A percentile compares a stretch with the other conserved stretches of the same genome.
phyloP scores from a whole-genome alignment of 1,140 invertebrate species.

The Microplitis mediator region DNA sequence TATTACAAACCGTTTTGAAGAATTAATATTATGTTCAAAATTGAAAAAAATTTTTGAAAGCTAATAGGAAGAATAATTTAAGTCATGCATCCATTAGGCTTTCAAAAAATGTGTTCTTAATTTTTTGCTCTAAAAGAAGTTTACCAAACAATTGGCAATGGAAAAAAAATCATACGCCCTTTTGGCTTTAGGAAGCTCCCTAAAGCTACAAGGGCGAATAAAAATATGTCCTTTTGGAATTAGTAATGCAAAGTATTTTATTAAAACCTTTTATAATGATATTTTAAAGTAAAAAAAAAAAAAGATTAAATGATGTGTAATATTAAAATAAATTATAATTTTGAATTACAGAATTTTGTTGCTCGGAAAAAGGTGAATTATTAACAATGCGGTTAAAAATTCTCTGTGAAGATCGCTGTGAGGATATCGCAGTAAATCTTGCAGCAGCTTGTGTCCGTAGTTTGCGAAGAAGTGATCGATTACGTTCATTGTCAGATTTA shows the following conservation, averaged over 20 bases:
- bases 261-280: conserved; percentile 1
- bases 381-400: conserved; percentile 64
- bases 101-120: too few species aligned
- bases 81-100: too few species aligned
- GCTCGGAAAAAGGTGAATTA: conserved; percentile 62
- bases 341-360: conserved; percentile 58
- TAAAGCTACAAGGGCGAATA: too few species aligned
- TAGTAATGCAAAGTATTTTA: neutral
- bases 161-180: too few species aligned
- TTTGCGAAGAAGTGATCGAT: conserved; percentile 54
- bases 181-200: too few species aligned
- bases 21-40: too few species aligned
- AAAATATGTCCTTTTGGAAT: neutral
- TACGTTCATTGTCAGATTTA: conserved; percentile 56
- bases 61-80: too few species aligned
- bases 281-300: neutral
- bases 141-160: too few species aligned
- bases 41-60: too few species aligned
- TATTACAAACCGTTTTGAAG: too few species aligned
- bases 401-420: conserved; percentile 64
- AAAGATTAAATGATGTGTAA: neutral
- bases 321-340: neutral
- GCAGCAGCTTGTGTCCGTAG: conserved; percentile 61
- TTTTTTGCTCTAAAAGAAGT: neutral
- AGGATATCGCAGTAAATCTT: conserved; percentile 65